These are phyloP conservation scores for Syndactyla subalaris DNA, from an alignment of 2,797 vertebrate genomes.

Conservation along the genomic window DNA sequence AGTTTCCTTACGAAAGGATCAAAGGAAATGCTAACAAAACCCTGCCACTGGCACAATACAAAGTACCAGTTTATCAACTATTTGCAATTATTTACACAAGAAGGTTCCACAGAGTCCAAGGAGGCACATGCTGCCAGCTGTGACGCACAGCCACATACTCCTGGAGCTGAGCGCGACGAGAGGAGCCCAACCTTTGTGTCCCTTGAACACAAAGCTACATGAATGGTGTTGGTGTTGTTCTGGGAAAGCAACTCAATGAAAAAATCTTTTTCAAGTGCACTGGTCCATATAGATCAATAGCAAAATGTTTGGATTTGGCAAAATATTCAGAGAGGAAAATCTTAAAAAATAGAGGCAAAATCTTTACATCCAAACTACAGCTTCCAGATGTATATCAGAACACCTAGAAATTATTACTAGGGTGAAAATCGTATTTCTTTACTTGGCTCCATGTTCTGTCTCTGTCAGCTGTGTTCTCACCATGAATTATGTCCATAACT, in stretches of 20 bases:
- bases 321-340: not conserved
- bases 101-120: not conserved
- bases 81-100: conserved; percentile 49
- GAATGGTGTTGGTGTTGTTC: fast-evolving
- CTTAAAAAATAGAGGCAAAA: not conserved
- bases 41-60: conserved; percentile 23
- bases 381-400: conserved; percentile 33
- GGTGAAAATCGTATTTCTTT: conserved; percentile 46
- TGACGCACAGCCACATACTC: not conserved
- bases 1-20: conserved; percentile 27
- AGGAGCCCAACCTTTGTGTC: not conserved
- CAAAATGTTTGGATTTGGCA: not conserved
- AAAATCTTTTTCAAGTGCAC: not conserved
- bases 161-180: not conserved
- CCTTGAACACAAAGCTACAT: not conserved
- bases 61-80: conserved; percentile 26
- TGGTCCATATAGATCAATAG: not conserved
- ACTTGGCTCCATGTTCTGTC: not conserved
- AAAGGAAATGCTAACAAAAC: conserved; percentile 56
- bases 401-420: not conserved
- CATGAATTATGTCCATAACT: not conserved
- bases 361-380: not conserved
- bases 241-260: not conserved
- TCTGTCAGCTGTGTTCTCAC: not conserved
- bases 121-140: not conserved